Percentiles rank a stretch among this genome's conserved stretches.
phyloP scores from a whole-genome alignment of 2,113 vertebrate genomes.

The Microcebus ravelobensis region DNA sequence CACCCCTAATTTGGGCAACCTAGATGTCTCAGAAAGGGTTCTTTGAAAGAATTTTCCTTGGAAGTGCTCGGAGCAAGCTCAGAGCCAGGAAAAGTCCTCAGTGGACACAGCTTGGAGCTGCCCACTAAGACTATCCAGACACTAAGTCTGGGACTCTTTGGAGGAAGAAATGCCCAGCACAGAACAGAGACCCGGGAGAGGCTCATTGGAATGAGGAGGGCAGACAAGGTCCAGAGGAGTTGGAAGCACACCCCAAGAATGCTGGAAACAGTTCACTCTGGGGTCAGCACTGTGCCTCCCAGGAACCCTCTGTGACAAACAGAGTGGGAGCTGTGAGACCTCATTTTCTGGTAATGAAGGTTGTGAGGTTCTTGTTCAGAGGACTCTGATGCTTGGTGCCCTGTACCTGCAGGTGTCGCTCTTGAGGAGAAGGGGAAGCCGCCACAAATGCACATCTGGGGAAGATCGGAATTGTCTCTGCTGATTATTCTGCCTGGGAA shows the following conservation, averaged over 20 bases:
- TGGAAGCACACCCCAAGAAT: not conserved
- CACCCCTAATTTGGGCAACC: not conserved
- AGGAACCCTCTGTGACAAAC: not conserved
- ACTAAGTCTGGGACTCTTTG: not conserved
- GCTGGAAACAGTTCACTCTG: not conserved
- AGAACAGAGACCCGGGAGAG: not conserved
- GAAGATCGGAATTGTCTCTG: not conserved
- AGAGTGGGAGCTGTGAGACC: not conserved
- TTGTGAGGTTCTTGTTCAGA: not conserved
- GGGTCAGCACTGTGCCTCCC: not conserved
- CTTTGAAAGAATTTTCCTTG: not conserved
- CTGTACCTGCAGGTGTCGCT: not conserved
- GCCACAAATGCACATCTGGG: fast-evolving
- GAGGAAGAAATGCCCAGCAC: not conserved
- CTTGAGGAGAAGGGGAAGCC: not conserved
- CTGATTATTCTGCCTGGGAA: not conserved
- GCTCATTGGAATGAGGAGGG: not conserved
- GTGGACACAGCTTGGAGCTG: not conserved
- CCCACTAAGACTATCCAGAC: not conserved
- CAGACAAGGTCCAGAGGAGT: not conserved
- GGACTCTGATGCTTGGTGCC: not conserved
- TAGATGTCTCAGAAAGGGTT: not conserved
- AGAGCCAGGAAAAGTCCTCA: not conserved
- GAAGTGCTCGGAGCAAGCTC: not conserved
- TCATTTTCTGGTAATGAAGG: not conserved